These are phyloP conservation scores for Muschampia plurimacula DNA, from an alignment of 2,888 invertebrate genomes.

Conservation along the genomic window DNA sequence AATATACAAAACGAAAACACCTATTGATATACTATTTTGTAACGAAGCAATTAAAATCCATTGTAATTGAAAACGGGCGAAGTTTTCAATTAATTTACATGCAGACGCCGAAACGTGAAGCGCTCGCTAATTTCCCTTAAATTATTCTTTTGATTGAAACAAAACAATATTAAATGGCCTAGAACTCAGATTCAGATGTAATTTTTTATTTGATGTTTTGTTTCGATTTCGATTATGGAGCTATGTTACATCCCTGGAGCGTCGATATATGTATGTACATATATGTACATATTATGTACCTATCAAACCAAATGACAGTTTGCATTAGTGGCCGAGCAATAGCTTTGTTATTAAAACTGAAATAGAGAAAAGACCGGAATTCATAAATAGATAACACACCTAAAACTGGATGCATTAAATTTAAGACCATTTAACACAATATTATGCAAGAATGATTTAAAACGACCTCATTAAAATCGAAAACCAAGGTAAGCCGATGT, in stretches of 20 bases:
- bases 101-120: slow-evolving; percentile 16
- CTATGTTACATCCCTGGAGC: no score
- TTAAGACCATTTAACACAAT: no score
- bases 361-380: no score
- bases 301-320: no score
- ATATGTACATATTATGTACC: no score
- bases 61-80: slow-evolving; percentile 30
- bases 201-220: slow-evolving; percentile 2
- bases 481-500: slow-evolving; percentile 3
- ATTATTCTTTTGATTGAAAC: slow-evolving; percentile 31
- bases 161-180: slow-evolving; percentile 18
- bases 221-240: no score
- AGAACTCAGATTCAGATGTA: slow-evolving; percentile 2
- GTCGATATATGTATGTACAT: no score
- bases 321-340: no score
- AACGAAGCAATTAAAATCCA: slow-evolving; percentile 29
- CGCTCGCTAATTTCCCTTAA: slow-evolving; percentile 33
- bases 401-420: no score
- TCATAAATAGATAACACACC: no score
- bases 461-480: slow-evolving; percentile 9
- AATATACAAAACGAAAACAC: neutral
- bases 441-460: neutral
- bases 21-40: slow-evolving; percentile 15
- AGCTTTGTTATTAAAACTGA: no score
- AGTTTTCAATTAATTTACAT: slow-evolving; percentile 38